phyloP scores from a whole-genome alignment of 2,113 vertebrate genomes.

The Rhinoderma darwinii region DNA sequence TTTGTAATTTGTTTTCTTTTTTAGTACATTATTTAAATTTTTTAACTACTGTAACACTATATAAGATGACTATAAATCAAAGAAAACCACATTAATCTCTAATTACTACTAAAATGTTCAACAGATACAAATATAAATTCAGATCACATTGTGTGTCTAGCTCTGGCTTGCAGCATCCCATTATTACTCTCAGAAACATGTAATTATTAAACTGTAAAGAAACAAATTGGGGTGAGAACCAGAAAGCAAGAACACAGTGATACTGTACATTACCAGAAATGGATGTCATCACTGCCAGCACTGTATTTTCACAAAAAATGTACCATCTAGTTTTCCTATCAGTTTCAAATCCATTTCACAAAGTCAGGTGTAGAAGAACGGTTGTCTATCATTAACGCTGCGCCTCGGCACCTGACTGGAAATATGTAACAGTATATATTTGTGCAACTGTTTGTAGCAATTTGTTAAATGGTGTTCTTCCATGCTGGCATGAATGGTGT shows the following conservation, averaged over 20 bases:
- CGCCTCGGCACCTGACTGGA: not conserved
- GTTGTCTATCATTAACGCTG: conserved; percentile 6
- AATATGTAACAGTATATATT: not conserved
- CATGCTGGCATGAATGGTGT: not conserved
- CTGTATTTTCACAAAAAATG: conserved; percentile 19
- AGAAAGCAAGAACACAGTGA: not conserved
- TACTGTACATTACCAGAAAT: conserved; percentile 10
- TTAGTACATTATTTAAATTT: too few species aligned
- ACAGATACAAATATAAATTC: not conserved
- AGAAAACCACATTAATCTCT: not conserved
- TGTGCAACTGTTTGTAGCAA: not conserved
- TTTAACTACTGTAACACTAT: too few species aligned
- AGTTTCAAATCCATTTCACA: conserved; percentile 15
- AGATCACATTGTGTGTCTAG: not conserved
- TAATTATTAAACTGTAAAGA: conserved; percentile 22
- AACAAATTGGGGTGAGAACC: conserved; percentile 10
- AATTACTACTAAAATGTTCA: not conserved
- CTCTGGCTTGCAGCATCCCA: not conserved
- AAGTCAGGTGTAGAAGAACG: not conserved
- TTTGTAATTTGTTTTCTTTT: too few species aligned
- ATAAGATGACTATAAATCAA: not conserved
- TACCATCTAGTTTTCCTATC: conserved; percentile 3
- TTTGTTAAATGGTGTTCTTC: not conserved
- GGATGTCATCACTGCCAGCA: conserved; percentile 1
- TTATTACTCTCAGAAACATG: not conserved